Percentiles rank a stretch among this genome's conserved stretches.
phyloP scores from a whole-genome alignment of 2,797 vertebrate species.

The Emydoidea blandingii region DNA sequence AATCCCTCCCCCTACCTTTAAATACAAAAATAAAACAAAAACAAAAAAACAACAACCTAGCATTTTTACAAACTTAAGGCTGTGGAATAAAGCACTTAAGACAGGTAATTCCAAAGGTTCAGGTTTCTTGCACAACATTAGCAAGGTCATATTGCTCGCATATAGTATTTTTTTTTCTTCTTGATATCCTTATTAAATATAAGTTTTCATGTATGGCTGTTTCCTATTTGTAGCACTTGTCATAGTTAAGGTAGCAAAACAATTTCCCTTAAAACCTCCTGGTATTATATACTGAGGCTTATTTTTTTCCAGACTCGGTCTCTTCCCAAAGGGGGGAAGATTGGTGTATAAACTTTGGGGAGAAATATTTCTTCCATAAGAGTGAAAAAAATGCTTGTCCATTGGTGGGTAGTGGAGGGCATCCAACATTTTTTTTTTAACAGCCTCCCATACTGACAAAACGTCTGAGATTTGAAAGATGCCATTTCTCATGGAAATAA shows the following conservation, averaged over 20 bases:
- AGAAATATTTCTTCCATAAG: constrained; percentile 57
- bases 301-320: background rate
- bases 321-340: background rate
- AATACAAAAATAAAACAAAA: background rate
- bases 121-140: constrained; percentile 5
- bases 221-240: constrained; percentile 24
- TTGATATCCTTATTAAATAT: background rate
- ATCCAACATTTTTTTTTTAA: constrained; percentile 28
- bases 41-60: background rate
- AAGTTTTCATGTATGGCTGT: constrained; percentile 34
- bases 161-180: background rate
- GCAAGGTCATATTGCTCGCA: background rate
- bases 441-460: constrained; percentile 18
- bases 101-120: constrained; percentile 38
- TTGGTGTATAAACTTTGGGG: constrained; percentile 59
- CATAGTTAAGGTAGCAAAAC: background rate
- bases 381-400: constrained; percentile 52
- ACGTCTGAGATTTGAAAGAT: background rate
- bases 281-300: accelerated
- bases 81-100: constrained; percentile 3
- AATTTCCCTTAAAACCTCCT: constrained; percentile 3
- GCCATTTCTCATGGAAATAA: constrained; percentile 3
- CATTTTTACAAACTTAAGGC: constrained; percentile 19
- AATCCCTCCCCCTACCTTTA: background rate
- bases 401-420: constrained; percentile 26